A percentile compares a stretch with the other conserved stretches of the same genome.
These are phyloP conservation scores for Notechis scutatus DNA, from an alignment of 2,113 vertebrate genomes.

Conservation along the genomic window DNA sequence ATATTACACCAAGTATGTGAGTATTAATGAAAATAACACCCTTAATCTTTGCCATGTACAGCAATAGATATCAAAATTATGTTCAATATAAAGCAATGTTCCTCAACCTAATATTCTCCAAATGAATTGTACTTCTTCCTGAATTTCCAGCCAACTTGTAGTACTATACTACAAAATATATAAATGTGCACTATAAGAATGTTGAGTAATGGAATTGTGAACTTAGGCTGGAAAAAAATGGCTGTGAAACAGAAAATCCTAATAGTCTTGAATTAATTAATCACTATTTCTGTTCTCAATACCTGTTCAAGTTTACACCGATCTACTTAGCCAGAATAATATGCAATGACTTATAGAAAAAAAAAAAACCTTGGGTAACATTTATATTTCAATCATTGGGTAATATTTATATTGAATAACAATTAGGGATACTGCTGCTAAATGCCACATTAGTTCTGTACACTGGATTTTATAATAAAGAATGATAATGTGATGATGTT, in stretches of 20 bases:
- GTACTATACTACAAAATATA: not conserved
- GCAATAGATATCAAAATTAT: not conserved
- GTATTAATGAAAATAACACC: not conserved
- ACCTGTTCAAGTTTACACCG: slow-evolving; percentile 24
- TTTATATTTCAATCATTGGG: not conserved
- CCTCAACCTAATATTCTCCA: not conserved
- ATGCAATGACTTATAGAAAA: not conserved
- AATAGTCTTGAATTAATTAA: slow-evolving; percentile 41
- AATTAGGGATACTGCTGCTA: not conserved
- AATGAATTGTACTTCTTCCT: not conserved
- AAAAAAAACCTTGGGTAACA: not conserved
- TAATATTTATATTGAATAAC: accelerated
- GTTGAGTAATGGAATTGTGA: not conserved
- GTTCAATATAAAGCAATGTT: not conserved
- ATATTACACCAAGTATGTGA: not conserved
- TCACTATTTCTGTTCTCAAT: slow-evolving; percentile 2
- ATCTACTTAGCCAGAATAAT: not conserved
- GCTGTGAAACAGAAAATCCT: not conserved
- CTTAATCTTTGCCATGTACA: not conserved
- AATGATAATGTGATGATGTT: not conserved
- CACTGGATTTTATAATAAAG: not conserved
- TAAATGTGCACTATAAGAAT: not conserved
- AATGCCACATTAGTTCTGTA: accelerated
- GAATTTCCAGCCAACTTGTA: not conserved
- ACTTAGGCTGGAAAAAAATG: not conserved